phyloP scores from a whole-genome alignment of 2,888 invertebrate species.

The Cephus pulcher region DNA sequence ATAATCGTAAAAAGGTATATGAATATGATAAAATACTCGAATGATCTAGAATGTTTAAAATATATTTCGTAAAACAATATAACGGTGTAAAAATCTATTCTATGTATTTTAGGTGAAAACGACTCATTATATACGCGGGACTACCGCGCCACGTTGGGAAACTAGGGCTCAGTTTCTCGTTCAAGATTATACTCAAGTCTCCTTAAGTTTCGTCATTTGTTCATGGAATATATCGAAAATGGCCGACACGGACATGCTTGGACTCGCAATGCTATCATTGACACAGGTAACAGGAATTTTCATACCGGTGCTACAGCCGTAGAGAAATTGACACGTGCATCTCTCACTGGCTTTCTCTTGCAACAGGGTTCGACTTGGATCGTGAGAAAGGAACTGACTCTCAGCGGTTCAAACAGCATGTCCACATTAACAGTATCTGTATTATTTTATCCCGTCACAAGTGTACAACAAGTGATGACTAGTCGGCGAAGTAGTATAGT shows the following conservation, averaged over 20 bases:
- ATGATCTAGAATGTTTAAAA: background rate
- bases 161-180: constrained; percentile 68
- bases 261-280: constrained; percentile 66
- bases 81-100: background rate
- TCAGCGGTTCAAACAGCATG: constrained; percentile 54
- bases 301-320: background rate
- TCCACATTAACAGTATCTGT: constrained; percentile 66
- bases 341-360: background rate
- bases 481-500: constrained; percentile 51
- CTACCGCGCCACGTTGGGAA: constrained; percentile 68
- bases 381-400: constrained; percentile 51
- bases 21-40: constrained; percentile 18
- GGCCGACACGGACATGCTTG: constrained; percentile 69
- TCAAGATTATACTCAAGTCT: constrained; percentile 67
- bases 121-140: constrained; percentile 67
- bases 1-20: constrained; percentile 67
- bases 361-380: constrained; percentile 55
- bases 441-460: constrained; percentile 67
- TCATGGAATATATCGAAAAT: constrained; percentile 69
- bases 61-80: background rate
- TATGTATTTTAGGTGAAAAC: constrained; percentile 65
- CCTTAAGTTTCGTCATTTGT: constrained; percentile 68
- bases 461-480: constrained; percentile 49
- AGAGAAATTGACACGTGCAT: constrained; percentile 1
- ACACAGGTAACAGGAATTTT: constrained; percentile 58